Evolutionary conservation across 2,797 vertebrate genomes (phyloP), one percentile per base, ranked within the genome.

Genomic region (Pyrocephalus nanus): DNA sequence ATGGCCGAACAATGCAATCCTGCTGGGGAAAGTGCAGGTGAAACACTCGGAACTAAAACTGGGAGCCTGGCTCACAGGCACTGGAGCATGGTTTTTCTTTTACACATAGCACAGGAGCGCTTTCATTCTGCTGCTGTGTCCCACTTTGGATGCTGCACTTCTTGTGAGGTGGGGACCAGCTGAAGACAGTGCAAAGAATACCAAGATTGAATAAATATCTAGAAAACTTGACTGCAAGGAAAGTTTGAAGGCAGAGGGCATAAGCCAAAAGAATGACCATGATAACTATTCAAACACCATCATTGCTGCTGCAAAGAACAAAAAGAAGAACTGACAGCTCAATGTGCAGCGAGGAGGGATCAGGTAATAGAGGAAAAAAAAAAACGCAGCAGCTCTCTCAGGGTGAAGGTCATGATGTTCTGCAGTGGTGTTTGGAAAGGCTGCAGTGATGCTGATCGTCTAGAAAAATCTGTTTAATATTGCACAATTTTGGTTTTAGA

Each of bases 91-190:
- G 26, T 29, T 25, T 26, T 69, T 42, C 43, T 70, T 26, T 38
- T 20, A 27, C 38, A 45, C 21, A 16, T 11, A 32, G 32, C 26
- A 23, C 23, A 40, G 51, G 8, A 0, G 0, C 50, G 58, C 32
- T 60, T 51, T 42, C 48, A 2, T 17, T 47, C 66, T 1, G 4
- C 32, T 71, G 55, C 40, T 54, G 27, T 15, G 32, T 32, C 42
- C 51, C 1, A 0, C n/a, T 79, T 34, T 19, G 40, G 51, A 43
- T 55, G 57, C 40, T 38, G 36, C 21, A 14, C 67, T 45, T 65
- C 47, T 29, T 0, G 3, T 22, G 25, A 74, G 42, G 12, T 0
- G 1, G 3, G 0, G 62, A 71, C 9, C 29, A 29, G 57, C 2
- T 32, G 11, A 77, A 54, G 34, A 50, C 30, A 26, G 16, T 4